Evolutionary conservation across 2,113 vertebrate species (phyloP), one percentile per base, ranked within the genome.

Genomic region (Scomber colias): DNA sequence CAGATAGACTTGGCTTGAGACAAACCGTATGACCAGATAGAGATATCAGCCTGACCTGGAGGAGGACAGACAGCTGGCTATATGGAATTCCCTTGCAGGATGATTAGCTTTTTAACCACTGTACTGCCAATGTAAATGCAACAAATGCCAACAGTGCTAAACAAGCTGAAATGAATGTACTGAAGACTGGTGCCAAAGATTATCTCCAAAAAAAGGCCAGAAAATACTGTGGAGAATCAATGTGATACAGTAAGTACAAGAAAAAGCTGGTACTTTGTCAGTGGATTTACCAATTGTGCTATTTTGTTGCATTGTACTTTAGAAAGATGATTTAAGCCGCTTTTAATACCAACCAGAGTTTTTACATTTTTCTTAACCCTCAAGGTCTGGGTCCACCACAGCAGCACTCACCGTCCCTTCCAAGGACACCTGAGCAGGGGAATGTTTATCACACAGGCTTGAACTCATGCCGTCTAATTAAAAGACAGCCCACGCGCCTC

Each of bases 151-250:
- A 72, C 64, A 70, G 71, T 81, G 83, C 84, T 81, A 79, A 86
- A 91, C 74, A 81, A 88, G 81, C 79, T 77, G 71, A 79, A 88
- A 88, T 82, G 27, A 85, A 90, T 81, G 84, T 74, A 65, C 48
- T 15, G 24, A 40, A 73, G 66, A 67, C 3, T 3, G 2, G 11
- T 60, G 83, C 81, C 89, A 89, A 56, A 64, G 19, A 68, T 48
- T 77, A 79, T 55, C 46, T 79, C 70, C 72, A 87, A 86, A 90
- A 21, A 79, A 76, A 54, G 73, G 50, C 24, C 80, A 81, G 71
- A 40, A 79, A 87, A 81, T 75, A 71, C 61, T 17, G 49, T 7
- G 56, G 77, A 83, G 73, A 81, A 89, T 87, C 90, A 48, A 89
- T 87, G 67, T 40, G 3, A 57, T 65, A 62, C 71, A 78, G 64